Conservation (phyloP, 2,113 vertebrate genomes). For the Shinisaurus crocodilurus region DNA sequence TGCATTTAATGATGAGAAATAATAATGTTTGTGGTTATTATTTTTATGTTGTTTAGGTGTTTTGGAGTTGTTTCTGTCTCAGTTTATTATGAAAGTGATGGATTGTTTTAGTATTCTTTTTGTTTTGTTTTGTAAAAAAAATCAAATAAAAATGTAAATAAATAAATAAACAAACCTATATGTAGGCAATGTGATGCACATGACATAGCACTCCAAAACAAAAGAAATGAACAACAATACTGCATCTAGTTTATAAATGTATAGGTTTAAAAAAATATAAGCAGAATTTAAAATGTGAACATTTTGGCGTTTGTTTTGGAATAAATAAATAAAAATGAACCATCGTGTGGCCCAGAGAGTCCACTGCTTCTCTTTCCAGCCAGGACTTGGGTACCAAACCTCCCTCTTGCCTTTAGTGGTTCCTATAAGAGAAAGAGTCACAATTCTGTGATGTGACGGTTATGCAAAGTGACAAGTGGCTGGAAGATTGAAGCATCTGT, state of each 20-base stretch:
- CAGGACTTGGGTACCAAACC: background rate
- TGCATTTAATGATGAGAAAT: background rate
- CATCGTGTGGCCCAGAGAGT: background rate
- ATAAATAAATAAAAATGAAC: background rate
- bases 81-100: background rate
- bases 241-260: too few relatives aligned
- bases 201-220: background rate
- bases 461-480: constrained; percentile 62
- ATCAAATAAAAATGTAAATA: background rate
- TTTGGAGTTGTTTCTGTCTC: background rate
- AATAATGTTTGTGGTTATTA: background rate
- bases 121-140: background rate
- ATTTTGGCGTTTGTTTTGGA: too few relatives aligned
- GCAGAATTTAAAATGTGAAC: too few relatives aligned
- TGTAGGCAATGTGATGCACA: too few relatives aligned
- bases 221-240: too few relatives aligned
- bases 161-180: background rate
- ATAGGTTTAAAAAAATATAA: too few relatives aligned
- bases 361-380: background rate
- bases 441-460: constrained; percentile 49
- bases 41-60: background rate
- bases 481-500: constrained; percentile 64
- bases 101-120: background rate
- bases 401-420: constrained; percentile 37
- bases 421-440: constrained; percentile 52